Evolutionary conservation across 2,797 vertebrate species (phyloP).

Genomic region (Hypotaenidia philippensis): DNA sequence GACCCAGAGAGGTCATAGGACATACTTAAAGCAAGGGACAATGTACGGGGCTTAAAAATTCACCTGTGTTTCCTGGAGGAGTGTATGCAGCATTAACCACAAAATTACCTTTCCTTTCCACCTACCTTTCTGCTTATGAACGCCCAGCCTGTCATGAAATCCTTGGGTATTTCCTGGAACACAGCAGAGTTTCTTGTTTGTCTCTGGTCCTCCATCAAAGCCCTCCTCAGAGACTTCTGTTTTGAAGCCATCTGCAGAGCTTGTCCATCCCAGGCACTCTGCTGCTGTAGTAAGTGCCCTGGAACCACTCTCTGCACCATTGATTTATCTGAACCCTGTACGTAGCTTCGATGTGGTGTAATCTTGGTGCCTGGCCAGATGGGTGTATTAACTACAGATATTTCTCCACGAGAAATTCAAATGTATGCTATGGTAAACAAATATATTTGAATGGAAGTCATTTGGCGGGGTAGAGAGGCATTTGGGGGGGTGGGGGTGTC

Average conservation of each 20-base stretch:
- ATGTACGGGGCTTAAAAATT: slow-evolving; percentile 26
- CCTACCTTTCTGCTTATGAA: background rate
- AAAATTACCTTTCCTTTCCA: slow-evolving; percentile 6
- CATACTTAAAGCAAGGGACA: background rate
- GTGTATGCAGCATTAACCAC: background rate
- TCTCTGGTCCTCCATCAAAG: background rate
- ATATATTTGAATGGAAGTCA: background rate
- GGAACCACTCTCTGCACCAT: background rate
- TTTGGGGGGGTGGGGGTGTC: background rate
- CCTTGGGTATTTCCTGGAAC: background rate
- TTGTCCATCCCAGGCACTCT: background rate
- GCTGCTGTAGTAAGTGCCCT: background rate
- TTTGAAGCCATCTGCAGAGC: background rate
- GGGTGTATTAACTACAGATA: background rate
- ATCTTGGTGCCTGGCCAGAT: slow-evolving; percentile 35
- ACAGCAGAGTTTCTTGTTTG: background rate
- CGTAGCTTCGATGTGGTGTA: background rate
- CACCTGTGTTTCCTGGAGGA: background rate
- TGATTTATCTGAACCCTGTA: background rate
- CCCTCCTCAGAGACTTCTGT: background rate
- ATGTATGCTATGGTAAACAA: background rate
- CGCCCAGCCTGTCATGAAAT: rapidly evolving
- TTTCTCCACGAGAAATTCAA: slow-evolving; percentile 22
- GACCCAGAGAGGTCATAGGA: background rate
- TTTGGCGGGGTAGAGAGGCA: background rate